Conservation (phyloP, 2,113 vertebrate genomes). For the Cololabis saira region DNA sequence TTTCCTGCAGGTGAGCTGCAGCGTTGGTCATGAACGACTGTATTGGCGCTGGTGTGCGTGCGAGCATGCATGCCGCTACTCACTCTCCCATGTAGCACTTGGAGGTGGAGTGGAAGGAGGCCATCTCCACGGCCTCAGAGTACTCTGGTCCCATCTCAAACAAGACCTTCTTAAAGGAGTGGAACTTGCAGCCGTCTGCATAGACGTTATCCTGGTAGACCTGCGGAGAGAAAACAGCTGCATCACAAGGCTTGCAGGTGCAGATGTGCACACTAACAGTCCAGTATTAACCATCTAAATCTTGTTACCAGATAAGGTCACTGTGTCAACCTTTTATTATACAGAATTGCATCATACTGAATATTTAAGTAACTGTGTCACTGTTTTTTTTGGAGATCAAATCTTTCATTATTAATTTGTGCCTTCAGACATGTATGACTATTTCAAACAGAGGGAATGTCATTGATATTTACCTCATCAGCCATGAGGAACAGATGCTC, state of each 20-base stretch:
- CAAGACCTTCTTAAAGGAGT: constrained; percentile 95
- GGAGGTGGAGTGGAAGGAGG: constrained; percentile 92
- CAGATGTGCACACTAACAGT: too few relatives aligned
- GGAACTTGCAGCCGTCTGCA: constrained; percentile 86
- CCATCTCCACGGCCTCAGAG: constrained; percentile 84
- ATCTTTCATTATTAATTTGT: background rate
- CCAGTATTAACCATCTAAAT: too few relatives aligned
- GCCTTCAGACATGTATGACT: background rate
- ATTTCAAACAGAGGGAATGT: background rate
- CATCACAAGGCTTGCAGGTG: too few relatives aligned
- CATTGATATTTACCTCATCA: constrained; percentile 84
- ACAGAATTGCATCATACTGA: too few relatives aligned
- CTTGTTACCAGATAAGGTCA: too few relatives aligned
- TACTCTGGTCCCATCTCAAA: constrained; percentile 91
- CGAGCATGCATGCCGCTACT: constrained; percentile 55
- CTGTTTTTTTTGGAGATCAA: background rate
- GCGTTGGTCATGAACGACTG: background rate
- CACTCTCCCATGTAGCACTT: constrained; percentile 97
- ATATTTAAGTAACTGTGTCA: too few relatives aligned
- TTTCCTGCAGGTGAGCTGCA: background rate
- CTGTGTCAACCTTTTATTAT: background rate
- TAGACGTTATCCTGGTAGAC: constrained; percentile 94
- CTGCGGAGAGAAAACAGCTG: constrained; percentile 37
- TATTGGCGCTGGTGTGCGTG: background rate
- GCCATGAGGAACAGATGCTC: constrained; percentile 87